Evolutionary conservation across 1,140 invertebrate genomes (phyloP).

Genomic region (Zaprionus davidi): DNA sequence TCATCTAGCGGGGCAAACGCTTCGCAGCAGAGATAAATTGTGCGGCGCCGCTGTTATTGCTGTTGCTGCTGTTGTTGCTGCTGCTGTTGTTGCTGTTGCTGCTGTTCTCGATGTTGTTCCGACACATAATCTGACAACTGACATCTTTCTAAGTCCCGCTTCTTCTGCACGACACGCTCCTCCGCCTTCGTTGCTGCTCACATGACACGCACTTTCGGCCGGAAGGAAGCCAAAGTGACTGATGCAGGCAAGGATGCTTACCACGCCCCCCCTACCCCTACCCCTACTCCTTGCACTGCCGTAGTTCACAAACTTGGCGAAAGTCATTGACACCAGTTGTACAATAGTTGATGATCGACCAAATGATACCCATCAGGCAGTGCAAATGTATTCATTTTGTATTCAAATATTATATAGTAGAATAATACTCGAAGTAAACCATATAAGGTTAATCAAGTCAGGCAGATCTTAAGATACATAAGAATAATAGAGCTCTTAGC

Average conservation of each 20-base stretch:
- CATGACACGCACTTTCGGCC: slow-evolving; percentile 64
- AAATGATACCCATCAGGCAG: neutral
- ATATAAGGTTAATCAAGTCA: too few species aligned
- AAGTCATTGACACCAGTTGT: slow-evolving; percentile 42
- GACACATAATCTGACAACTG: slow-evolving; percentile 79
- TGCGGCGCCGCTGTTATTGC: slow-evolving; percentile 38
- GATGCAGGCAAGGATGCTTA: slow-evolving; percentile 31
- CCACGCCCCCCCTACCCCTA: neutral
- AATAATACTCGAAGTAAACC: too few species aligned
- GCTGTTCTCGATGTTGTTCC: slow-evolving; percentile 44
- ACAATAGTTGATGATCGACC: neutral
- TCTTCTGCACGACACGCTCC: neutral
- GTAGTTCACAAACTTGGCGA: slow-evolving; percentile 17
- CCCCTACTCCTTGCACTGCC: neutral
- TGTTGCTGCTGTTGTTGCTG: slow-evolving; percentile 37
- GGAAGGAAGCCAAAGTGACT: slow-evolving; percentile 46
- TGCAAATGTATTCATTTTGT: too few species aligned
- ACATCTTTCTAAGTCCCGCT: slow-evolving; percentile 61
- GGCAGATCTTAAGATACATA: too few species aligned
- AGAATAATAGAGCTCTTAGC: too few species aligned
- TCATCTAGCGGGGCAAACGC: slow-evolving; percentile 28
- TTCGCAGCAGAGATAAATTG: slow-evolving; percentile 61
- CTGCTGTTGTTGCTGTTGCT: slow-evolving; percentile 29
- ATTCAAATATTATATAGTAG: too few species aligned
- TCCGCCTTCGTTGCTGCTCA: slow-evolving; percentile 29